Percentiles rank a stretch among this genome's conserved stretches.
phyloP scores from a whole-genome alignment of 2,797 vertebrate genomes.

The Tamandua tetradactyla region DNA sequence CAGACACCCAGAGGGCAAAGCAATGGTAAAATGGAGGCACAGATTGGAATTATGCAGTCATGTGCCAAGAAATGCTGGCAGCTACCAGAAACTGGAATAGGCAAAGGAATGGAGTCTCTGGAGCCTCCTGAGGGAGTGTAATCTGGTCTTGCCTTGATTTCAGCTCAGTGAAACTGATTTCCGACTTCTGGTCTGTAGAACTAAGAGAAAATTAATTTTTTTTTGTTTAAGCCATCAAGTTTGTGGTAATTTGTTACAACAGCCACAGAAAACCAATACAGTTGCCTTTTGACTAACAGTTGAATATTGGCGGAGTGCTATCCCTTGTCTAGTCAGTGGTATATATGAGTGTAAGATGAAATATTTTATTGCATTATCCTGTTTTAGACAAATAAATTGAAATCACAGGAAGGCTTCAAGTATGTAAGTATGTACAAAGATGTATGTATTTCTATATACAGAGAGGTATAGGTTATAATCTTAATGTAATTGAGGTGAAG shows the following conservation, averaged over 20 bases:
- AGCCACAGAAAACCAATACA: background rate
- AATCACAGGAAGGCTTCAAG: background rate
- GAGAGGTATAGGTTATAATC: background rate
- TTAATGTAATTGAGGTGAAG: slow-evolving; percentile 63
- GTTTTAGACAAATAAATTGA: slow-evolving; percentile 55
- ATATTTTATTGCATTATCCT: background rate
- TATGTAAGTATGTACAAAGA: background rate
- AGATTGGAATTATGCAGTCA: background rate
- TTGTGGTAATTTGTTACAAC: background rate
- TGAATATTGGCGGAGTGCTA: background rate
- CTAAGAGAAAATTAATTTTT: background rate
- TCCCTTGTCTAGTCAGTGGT: background rate
- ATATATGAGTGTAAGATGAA: background rate
- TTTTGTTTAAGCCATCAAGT: slow-evolving; percentile 6
- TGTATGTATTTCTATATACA: background rate
- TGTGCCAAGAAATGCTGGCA: background rate
- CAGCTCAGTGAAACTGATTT: background rate
- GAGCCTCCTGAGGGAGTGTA: background rate
- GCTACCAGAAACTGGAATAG: background rate
- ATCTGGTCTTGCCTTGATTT: background rate
- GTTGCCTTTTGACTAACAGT: background rate
- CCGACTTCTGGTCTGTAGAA: background rate
- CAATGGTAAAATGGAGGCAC: background rate
- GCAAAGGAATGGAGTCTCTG: background rate
- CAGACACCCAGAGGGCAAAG: background rate